A percentile compares a stretch with the other conserved stretches of the same genome.
phyloP scores from a whole-genome alignment of 2,888 invertebrate genomes.

The Caenorhabditis parvicauda region DNA sequence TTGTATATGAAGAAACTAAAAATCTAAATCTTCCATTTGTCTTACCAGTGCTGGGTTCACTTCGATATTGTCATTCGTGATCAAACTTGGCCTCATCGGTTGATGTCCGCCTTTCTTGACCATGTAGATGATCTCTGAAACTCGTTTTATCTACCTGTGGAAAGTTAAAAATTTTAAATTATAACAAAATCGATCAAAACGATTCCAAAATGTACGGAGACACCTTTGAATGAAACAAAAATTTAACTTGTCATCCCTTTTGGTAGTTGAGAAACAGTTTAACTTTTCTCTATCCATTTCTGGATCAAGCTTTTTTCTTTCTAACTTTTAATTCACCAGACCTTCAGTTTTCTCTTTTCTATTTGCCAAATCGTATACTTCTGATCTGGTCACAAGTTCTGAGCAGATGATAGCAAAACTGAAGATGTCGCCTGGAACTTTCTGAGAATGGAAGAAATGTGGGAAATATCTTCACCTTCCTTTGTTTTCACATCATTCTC shows the following conservation, averaged over 20 bases:
- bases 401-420: constrained; percentile 31
- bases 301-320: no score
- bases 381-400: constrained; percentile 13
- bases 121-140: constrained; percentile 31
- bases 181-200: no score
- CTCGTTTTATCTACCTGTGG: constrained; percentile 9
- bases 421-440: constrained; percentile 28
- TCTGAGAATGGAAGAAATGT: constrained; percentile 4
- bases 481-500: constrained; percentile 2
- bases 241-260: no score
- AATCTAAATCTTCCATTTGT: constrained; percentile 1
- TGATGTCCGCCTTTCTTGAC: constrained; percentile 27
- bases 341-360: constrained; percentile 19
- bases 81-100: constrained; percentile 21
- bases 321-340: no score
- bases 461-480: constrained; percentile 1
- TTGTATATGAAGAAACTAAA: no score
- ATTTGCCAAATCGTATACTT: constrained; percentile 4
- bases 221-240: no score
- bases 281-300: no score
- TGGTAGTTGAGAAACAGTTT: no score
- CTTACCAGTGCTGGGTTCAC: constrained; percentile 10
- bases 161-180: not conserved
- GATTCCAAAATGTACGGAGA: no score
- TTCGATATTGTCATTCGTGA: constrained; percentile 3